Conservation (phyloP, 2,888 invertebrate genomes). For the Ypsolopha scabrella region DNA sequence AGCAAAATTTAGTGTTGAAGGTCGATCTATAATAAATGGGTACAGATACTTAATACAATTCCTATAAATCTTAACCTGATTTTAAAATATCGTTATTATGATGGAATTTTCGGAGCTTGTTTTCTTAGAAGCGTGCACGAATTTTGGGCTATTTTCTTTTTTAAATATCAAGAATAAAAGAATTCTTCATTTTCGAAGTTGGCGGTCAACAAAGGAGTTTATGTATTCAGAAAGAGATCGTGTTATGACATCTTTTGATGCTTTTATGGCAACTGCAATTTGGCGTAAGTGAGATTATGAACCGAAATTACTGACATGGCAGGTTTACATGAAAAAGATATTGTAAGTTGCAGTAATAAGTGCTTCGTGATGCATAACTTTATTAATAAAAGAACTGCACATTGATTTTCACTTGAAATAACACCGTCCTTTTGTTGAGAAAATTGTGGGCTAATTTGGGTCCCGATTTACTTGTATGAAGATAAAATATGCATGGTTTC, state of each 20-base stretch:
- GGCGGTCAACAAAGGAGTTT: constrained; percentile 33
- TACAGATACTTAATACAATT: constrained; percentile 22
- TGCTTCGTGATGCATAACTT: constrained; percentile 17
- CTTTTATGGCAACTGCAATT: constrained; percentile 38
- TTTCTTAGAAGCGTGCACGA: background rate
- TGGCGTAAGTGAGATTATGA: constrained; percentile 25
- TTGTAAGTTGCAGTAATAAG: constrained; percentile 19
- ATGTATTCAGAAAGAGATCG: constrained; percentile 22
- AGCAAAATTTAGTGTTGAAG: constrained; percentile 55
- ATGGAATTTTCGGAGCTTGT: constrained; percentile 11
- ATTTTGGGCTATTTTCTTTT: constrained; percentile 11
- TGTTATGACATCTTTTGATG: constrained; percentile 44
- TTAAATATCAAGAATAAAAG: constrained; percentile 19
- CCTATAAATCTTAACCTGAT: constrained; percentile 28
- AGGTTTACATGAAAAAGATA: constrained; percentile 30
- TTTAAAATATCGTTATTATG: constrained; percentile 16
- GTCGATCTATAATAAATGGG: constrained; percentile 42
- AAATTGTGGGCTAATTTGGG: background rate
- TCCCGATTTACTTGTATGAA: background rate
- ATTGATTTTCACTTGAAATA: background rate
- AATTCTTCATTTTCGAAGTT: constrained; percentile 8
- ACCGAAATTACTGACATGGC: constrained; percentile 32
- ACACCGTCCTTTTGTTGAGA: background rate
- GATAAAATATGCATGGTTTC: constrained; percentile 1
- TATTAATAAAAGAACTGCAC: background rate